Evolutionary conservation across 2,113 vertebrate species (phyloP).

Genomic region (Phainopepla nitens): DNA sequence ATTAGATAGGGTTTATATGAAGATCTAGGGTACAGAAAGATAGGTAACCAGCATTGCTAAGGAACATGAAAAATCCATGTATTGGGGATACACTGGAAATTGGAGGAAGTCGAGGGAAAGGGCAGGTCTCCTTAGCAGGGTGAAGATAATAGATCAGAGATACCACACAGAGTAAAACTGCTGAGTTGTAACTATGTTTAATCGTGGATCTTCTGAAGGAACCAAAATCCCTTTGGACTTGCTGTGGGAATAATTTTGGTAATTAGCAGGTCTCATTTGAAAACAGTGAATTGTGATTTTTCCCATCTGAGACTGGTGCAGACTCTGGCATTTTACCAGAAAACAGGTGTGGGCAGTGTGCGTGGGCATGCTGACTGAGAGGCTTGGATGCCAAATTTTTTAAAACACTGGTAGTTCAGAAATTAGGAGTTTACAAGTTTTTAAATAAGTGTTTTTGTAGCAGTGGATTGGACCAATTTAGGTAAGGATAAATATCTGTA

Average conservation of each 20-base stretch:
- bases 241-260: not conserved
- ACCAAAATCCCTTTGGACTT: not conserved
- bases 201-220: not conserved
- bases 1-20: not conserved
- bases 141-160: not conserved
- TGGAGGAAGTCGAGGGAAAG: not conserved
- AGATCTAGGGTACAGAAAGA: not conserved
- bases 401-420: not conserved
- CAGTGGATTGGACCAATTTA: not conserved
- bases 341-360: not conserved
- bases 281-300: not conserved
- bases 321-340: not conserved
- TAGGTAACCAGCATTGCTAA: not conserved
- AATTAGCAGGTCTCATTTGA: not conserved
- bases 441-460: not conserved
- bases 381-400: not conserved
- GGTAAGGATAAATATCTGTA: not conserved
- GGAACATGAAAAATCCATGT: not conserved
- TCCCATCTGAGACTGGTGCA: not conserved
- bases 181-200: not conserved
- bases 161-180: not conserved
- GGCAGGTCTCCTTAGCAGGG: accelerated
- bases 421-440: not conserved
- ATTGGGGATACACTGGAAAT: not conserved
- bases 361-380: not conserved